Conservation (phyloP, 2,113 vertebrate species). For the Rhynchopsitta pachyrhyncha region DNA sequence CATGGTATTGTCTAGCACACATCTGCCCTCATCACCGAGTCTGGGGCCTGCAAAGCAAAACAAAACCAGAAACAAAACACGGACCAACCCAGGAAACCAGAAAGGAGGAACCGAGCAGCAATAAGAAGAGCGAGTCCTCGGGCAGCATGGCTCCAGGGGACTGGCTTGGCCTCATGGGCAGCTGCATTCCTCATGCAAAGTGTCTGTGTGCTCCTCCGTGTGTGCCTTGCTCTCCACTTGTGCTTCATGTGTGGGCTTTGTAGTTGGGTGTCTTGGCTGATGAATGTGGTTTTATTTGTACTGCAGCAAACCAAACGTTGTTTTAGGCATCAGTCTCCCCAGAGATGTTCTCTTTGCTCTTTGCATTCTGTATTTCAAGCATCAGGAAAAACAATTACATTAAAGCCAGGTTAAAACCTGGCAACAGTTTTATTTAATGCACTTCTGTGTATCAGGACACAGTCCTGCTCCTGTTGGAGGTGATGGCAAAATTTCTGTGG, state of each 20-base stretch:
- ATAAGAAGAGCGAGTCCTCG: background rate
- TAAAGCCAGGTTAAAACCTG: background rate
- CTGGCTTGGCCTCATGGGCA: background rate
- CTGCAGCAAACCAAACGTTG: background rate
- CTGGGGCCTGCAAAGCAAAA: background rate
- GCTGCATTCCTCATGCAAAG: background rate
- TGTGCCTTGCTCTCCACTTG: conserved; percentile 54
- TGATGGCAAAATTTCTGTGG: background rate
- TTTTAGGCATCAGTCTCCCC: background rate
- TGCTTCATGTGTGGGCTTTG: conserved; percentile 13
- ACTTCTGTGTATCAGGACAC: background rate
- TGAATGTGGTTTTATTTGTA: background rate
- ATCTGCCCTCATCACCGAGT: conserved; percentile 18
- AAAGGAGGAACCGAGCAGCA: background rate
- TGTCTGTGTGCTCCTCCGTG: background rate
- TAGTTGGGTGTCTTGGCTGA: background rate
- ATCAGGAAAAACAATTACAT: background rate
- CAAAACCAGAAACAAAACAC: background rate
- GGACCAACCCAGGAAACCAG: background rate
- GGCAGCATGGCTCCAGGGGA: background rate
- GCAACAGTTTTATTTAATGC: background rate
- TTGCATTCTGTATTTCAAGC: background rate
- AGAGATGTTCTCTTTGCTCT: background rate
- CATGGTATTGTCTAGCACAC: conserved; percentile 52
- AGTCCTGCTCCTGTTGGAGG: background rate